Base-by-base conservation (phyloP, 2,888 invertebrate genomes). In the Drosophila paranaensis region DNA sequence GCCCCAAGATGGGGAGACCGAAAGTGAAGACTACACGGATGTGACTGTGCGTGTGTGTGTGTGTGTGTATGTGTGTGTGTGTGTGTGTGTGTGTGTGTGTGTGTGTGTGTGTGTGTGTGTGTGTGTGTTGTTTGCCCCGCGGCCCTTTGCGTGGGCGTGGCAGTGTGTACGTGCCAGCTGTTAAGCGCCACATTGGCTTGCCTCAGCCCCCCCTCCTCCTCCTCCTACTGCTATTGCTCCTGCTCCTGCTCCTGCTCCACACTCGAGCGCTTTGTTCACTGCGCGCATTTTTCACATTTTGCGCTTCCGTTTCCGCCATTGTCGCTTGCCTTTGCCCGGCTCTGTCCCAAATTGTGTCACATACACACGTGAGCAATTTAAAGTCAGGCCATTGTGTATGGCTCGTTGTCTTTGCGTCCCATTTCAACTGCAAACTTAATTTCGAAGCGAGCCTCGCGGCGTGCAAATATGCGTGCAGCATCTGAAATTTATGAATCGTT, bases 351-450 rank as follows among this genome's bases (percentile, higher is more conserved):
- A 90, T 84, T 86, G 82, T 90, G 89, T 86, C 84, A 88, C 87
- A 85, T 16, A 53, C 53, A 27, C 88, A 86, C 89, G 89, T 89
- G 86, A 90, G 76, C 89, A 88, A 86, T 90, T 89, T 90, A 89
- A 88, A 79, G 80, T 65, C 67, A 35, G 68, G 42, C 43, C 67
- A 68, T 61, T 48, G 16, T 45, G 27, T 9, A 3, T 6, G 25
- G 20, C 54, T 54, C 35, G 60, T 67, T 65, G 66, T 50, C 63
- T 66, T 57, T 53, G 62, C 61, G 65, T 71, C 55, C 71, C 83
- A 88, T 87, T 87, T 89, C 82, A 77, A 89, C 80, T 83, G 87
- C 74, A 85, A 89, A 87, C 89, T 89, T 87, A 76, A 89, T 88
- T 89, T 81, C 70, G 72, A 77, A 70, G 72, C 67, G 69, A 62